Percentiles rank a stretch among this genome's conserved stretches.
phyloP scores from a whole-genome alignment of 2,797 vertebrate species.

The Nyctibius grandis region DNA sequence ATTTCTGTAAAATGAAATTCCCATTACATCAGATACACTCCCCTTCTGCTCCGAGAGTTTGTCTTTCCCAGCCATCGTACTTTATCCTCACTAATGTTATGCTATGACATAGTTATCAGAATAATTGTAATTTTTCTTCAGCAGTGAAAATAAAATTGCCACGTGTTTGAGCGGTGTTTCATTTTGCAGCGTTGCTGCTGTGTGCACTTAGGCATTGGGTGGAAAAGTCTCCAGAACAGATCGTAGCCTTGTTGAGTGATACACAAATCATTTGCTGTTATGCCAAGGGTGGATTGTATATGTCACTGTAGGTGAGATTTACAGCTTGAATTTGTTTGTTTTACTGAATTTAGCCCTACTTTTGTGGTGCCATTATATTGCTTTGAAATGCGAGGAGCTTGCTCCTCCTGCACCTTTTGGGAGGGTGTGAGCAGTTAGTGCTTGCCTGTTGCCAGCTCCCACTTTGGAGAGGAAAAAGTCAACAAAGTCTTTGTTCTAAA shows the following conservation, averaged over 20 bases:
- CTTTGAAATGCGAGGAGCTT: neutral
- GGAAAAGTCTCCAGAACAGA: neutral
- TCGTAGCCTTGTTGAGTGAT: neutral
- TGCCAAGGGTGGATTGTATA: neutral
- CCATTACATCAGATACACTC: neutral
- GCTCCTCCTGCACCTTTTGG: neutral
- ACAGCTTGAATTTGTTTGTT: neutral
- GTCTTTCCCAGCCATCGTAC: neutral
- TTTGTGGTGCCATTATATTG: neutral
- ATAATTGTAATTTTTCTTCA: neutral
- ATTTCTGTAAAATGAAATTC: neutral
- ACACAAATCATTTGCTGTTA: neutral
- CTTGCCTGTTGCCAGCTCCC: neutral
- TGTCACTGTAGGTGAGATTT: neutral
- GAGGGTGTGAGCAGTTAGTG: neutral
- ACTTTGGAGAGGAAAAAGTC: neutral
- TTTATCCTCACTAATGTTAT: neutral
- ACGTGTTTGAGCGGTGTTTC: accelerated
- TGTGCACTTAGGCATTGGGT: accelerated
- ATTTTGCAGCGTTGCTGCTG: neutral
- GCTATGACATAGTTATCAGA: neutral
- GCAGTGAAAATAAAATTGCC: neutral
- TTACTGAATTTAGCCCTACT: neutral
- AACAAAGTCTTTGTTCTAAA: neutral
- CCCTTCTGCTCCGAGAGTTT: neutral